These are phyloP conservation scores for Crenuchus spilurus DNA, from an alignment of 2,797 vertebrate species.

Conservation along the genomic window DNA sequence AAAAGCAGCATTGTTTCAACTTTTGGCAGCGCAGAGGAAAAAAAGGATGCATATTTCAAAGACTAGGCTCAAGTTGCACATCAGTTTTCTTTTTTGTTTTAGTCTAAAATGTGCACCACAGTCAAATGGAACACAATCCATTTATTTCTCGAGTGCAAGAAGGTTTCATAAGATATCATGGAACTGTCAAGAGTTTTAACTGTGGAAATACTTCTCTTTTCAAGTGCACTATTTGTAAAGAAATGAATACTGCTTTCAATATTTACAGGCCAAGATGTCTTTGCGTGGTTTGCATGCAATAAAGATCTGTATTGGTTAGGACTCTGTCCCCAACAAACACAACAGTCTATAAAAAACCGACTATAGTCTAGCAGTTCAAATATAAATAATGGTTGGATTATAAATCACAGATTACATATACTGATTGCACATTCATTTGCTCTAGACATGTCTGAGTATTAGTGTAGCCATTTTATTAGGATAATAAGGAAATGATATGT, in stretches of 20 bases:
- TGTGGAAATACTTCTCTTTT: not conserved
- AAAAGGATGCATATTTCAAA: conserved; percentile 44
- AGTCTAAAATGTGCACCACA: not conserved
- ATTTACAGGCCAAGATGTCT: not conserved
- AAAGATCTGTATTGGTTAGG: conserved; percentile 22
- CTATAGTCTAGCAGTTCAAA: not conserved
- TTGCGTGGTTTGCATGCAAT: not conserved
- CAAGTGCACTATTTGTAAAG: not conserved
- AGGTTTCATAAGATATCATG: not conserved
- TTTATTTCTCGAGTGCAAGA: conserved; percentile 7
- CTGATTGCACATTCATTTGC: too few relatives aligned
- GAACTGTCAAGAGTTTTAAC: not conserved
- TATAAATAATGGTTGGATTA: not conserved
- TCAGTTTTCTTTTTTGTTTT: conserved; percentile 40
- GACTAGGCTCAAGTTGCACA: conserved; percentile 44
- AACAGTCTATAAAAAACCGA: not conserved
- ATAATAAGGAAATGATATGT: not conserved
- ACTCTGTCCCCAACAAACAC: conserved; percentile 8
- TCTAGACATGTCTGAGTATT: not conserved
- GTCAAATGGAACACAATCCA: not conserved
- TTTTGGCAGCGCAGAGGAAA: conserved; percentile 49
- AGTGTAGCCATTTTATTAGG: not conserved
- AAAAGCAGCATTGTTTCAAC: conserved; percentile 58
- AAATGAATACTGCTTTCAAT: not conserved
- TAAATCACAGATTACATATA: not conserved